Evolutionary conservation across 2,888 invertebrate genomes (phyloP), one percentile per base, ranked within the genome.

Genomic region (Drosophila robusta): DNA sequence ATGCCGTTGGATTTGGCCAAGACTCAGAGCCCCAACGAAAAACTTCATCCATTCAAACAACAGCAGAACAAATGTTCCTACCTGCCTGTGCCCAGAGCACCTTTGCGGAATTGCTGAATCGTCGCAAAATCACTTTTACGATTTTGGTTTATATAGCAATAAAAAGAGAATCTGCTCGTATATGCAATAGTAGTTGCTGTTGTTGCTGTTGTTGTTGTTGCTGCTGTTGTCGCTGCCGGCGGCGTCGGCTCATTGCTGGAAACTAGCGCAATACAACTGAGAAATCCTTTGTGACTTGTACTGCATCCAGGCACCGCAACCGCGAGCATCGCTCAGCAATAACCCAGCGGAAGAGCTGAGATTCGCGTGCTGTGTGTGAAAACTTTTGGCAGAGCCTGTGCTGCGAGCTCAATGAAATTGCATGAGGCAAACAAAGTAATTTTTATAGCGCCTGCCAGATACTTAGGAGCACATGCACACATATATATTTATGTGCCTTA

Each of bases 71-170:
- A 75, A 70, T 76, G 62, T 55, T 56, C 42, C 32, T 57, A 72
- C 63, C 77, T 70, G 68, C 63, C 77, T 70, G 68, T 41, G 45
- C 56, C 38, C 51, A 46, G 22, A 50, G 54, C 74, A 70, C 63
- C 75, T 76, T 44, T 66, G 42, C 50, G 50, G 58, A 81, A 84
- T 49, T 82, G 83, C 87, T 87, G 83, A 84, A 85, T 84, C 83
- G 87, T 85, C 85, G 71, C 85, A 79, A 86, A 78, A 86, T 87
- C 85, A 87, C 89, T 87, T 86, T 86, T 89, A 89, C 85, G 86
- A 89, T 84, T 84, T 81, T 80, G 87, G 85, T 84, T 87, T 86
- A 86, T 89, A 78, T 72, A 46, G 77, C 74, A 79, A 79, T 75
- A 87, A 76, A 86, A 70, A 56, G 29, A 29, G 72, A 71, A 57